Evolutionary conservation across 2,113 vertebrate species (phyloP).

Genomic region (Neotoma lepida): DNA sequence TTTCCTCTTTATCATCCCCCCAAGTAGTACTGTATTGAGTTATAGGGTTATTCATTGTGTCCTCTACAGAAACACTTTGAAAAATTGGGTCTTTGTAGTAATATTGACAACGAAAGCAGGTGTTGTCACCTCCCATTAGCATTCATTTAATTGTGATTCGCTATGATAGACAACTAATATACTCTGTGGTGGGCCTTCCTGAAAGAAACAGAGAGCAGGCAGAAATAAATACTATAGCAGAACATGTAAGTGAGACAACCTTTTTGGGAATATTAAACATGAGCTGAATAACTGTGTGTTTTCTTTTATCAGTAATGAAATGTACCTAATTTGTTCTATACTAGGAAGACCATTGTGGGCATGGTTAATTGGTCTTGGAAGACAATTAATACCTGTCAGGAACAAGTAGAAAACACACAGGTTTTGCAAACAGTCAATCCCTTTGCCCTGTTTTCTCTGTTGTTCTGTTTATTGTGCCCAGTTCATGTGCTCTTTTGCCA

Average conservation of each 20-base stretch:
- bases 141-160: slow-evolving; percentile 63
- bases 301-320: slow-evolving; percentile 80
- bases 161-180: not conserved
- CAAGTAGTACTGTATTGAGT: slow-evolving; percentile 59
- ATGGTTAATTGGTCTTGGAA: slow-evolving; percentile 86
- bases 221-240: slow-evolving; percentile 9
- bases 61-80: slow-evolving; percentile 68
- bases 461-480: slow-evolving; percentile 88
- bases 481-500: slow-evolving; percentile 91
- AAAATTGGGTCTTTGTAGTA: slow-evolving; percentile 67
- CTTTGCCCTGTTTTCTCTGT: slow-evolving; percentile 87
- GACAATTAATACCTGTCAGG: slow-evolving; percentile 85
- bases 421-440: slow-evolving; percentile 83
- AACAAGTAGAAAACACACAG: slow-evolving; percentile 74
- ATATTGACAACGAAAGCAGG: slow-evolving; percentile 69
- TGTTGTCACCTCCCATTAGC: slow-evolving; percentile 68
- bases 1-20: slow-evolving; percentile 62
- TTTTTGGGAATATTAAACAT: slow-evolving; percentile 67
- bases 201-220: not conserved
- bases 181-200: not conserved
- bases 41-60: slow-evolving; percentile 57
- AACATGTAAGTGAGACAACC: slow-evolving; percentile 24
- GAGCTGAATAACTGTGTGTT: slow-evolving; percentile 67
- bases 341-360: slow-evolving; percentile 70
- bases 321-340: slow-evolving; percentile 66